These are phyloP conservation scores for Diarsia mendica DNA, from an alignment of 2,888 invertebrate genomes.

Conservation along the genomic window DNA sequence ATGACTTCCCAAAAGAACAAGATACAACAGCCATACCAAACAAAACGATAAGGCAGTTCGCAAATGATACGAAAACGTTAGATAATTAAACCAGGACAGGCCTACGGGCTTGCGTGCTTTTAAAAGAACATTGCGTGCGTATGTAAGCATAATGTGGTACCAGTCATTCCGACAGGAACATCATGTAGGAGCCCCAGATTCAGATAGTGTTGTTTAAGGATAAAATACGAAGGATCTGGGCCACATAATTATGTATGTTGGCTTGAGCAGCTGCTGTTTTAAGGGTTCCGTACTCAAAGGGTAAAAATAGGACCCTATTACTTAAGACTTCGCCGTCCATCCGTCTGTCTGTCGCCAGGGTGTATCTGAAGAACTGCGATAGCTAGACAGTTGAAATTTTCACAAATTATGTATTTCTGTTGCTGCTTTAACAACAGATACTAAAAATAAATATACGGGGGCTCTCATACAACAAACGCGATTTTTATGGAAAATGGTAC, in stretches of 20 bases:
- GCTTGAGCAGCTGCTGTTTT: not conserved
- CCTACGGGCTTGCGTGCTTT: slow-evolving; percentile 59
- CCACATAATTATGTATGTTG: not conserved
- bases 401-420: no score
- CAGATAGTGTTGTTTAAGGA: not conserved
- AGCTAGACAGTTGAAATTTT: no score
- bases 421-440: no score
- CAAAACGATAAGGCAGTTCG: slow-evolving; percentile 33
- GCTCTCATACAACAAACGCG: no score
- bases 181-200: slow-evolving; percentile 1
- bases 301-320: no score
- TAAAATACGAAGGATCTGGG: not conserved
- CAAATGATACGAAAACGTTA: slow-evolving; percentile 76
- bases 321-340: no score
- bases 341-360: no score
- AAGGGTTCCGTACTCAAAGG: no score
- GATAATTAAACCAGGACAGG: slow-evolving; percentile 71
- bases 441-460: no score
- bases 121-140: slow-evolving; percentile 68
- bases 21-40: slow-evolving; percentile 14
- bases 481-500: no score
- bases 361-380: no score
- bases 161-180: slow-evolving; percentile 23
- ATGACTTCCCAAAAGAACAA: slow-evolving; percentile 34
- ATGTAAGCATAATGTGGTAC: slow-evolving; percentile 66